Conservation (phyloP, 2,797 vertebrate species). For the Phataginus tetradactyla region DNA sequence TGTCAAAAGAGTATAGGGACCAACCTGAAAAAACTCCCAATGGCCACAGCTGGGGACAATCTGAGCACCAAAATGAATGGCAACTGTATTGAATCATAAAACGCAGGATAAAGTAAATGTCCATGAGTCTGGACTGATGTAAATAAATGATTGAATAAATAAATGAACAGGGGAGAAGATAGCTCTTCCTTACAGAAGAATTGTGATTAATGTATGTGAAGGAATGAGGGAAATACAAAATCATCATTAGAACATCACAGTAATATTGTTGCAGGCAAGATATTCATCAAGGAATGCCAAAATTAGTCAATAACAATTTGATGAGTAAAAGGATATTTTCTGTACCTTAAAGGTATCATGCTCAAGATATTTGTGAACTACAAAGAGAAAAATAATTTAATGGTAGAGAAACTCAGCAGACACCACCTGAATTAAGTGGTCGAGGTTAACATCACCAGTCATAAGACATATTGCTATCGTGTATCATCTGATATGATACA, state of each 20-base stretch:
- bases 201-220: background rate
- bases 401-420: constrained; percentile 21
- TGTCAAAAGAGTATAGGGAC: background rate
- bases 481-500: background rate
- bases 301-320: constrained; percentile 15
- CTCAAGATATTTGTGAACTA: background rate
- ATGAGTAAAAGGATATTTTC: constrained; percentile 14
- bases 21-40: background rate
- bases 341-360: background rate
- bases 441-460: background rate
- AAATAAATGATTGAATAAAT: constrained; percentile 41
- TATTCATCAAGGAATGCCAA: background rate
- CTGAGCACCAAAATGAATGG: background rate
- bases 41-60: background rate
- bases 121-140: background rate
- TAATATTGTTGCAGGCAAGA: background rate
- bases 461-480: background rate
- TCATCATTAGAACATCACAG: background rate
- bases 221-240: background rate
- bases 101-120: background rate
- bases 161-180: background rate
- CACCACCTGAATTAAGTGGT: background rate
- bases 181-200: constrained; percentile 22
- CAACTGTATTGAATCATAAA: constrained; percentile 12
- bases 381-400: constrained; percentile 48